phyloP scores from a whole-genome alignment of 1,140 invertebrate species.

The Hyposmocoma kahamanoa region DNA sequence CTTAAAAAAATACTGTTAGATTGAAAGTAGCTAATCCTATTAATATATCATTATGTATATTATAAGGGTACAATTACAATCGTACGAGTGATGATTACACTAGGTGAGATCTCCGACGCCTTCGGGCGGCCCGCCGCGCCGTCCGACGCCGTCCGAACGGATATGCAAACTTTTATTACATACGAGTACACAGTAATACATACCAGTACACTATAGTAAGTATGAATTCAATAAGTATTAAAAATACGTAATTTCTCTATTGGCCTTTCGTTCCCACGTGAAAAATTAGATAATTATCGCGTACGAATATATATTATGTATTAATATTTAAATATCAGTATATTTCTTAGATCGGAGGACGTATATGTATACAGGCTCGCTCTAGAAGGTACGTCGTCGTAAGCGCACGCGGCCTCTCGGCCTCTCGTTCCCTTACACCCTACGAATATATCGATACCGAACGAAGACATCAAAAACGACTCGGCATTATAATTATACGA shows the following conservation, averaged over 20 bases:
- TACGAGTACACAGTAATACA: constrained; percentile 53
- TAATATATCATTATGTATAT: constrained; percentile 66
- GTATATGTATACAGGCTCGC: constrained; percentile 69
- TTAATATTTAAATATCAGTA: constrained; percentile 70
- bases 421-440: constrained; percentile 61
- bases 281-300: constrained; percentile 67
- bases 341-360: constrained; percentile 68
- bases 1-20: constrained; percentile 74
- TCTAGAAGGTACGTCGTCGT: constrained; percentile 70
- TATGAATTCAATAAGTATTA: constrained; percentile 69
- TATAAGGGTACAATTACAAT: constrained; percentile 61
- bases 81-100: constrained; percentile 65
- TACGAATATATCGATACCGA: constrained; percentile 66
- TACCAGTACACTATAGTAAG: constrained; percentile 59
- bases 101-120: constrained; percentile 69
- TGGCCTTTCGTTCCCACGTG: constrained; percentile 65
- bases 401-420: constrained; percentile 62
- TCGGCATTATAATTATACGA: constrained; percentile 71
- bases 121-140: constrained; percentile 54
- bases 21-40: constrained; percentile 72
- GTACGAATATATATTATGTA: constrained; percentile 70
- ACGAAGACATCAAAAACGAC: constrained; percentile 70
- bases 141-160: constrained; percentile 58
- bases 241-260: constrained; percentile 73
- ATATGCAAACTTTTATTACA: constrained; percentile 65